phyloP scores from a whole-genome alignment of 2,113 vertebrate species.

The Pluvialis apricaria region DNA sequence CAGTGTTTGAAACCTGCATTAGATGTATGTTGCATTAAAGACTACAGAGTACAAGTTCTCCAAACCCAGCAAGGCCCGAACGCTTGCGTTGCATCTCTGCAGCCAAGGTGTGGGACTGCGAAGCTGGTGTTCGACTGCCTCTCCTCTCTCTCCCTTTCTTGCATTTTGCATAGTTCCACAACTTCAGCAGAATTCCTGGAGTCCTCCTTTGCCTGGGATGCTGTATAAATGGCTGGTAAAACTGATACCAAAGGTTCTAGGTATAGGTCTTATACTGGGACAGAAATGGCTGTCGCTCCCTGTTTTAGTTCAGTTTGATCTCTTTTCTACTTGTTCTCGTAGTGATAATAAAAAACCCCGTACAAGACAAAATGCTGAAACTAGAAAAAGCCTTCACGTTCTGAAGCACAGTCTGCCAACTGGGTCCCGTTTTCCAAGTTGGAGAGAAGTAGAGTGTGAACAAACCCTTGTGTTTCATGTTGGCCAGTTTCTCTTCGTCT shows the following conservation, averaged over 20 bases:
- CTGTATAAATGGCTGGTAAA: neutral
- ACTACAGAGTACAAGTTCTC: neutral
- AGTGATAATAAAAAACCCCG: fast-evolving
- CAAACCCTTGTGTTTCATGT: fast-evolving
- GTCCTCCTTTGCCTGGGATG: neutral
- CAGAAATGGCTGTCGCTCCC: neutral
- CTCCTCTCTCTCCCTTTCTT: neutral
- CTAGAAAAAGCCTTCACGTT: neutral
- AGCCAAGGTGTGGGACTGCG: fast-evolving
- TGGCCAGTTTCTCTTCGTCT: fast-evolving
- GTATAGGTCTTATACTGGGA: neutral
- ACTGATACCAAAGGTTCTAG: neutral
- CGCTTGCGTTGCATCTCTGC: fast-evolving
- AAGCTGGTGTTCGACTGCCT: too few relatives aligned
- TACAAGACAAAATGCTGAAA: neutral
- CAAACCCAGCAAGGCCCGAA: neutral
- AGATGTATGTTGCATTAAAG: neutral
- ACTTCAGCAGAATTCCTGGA: neutral
- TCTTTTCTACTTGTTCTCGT: neutral
- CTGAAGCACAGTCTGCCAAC: neutral
- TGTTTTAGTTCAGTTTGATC: neutral
- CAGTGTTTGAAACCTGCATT: neutral
- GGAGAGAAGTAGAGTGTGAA: neutral
- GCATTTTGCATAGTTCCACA: neutral
- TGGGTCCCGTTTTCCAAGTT: neutral